Conservation (phyloP, 2,113 vertebrate species). For the Anarhynchus alexandrinus region DNA sequence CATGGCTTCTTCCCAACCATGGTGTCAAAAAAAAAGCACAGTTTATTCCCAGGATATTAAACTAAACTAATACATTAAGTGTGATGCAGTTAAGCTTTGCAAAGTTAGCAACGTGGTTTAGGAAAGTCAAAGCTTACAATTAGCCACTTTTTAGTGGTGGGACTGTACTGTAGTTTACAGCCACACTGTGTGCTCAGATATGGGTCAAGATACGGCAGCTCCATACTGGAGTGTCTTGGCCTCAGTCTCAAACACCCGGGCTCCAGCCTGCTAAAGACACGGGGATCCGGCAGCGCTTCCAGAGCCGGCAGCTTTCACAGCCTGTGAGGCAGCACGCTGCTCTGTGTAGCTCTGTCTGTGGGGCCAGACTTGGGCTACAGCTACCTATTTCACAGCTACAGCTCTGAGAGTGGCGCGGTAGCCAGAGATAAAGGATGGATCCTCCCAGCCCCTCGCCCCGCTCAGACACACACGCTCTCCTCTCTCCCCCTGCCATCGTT, state of each 20-base stretch:
- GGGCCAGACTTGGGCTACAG: not conserved
- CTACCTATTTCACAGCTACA: not conserved
- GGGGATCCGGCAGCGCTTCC: rapidly evolving
- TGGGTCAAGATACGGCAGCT: rapidly evolving
- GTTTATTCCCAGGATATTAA: not conserved
- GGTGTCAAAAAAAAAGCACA: not conserved
- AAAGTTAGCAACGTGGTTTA: not conserved
- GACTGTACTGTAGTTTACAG: no score
- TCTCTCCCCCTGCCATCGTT: not conserved
- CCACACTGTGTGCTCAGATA: not conserved
- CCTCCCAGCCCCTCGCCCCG: rapidly evolving
- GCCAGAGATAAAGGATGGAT: not conserved
- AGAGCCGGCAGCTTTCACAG: not conserved
- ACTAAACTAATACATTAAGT: not conserved
- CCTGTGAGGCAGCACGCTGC: rapidly evolving
- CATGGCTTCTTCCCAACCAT: not conserved
- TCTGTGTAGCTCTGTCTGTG: rapidly evolving
- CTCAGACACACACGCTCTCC: not conserved
- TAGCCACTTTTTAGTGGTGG: no score
- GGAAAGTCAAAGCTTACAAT: not conserved
- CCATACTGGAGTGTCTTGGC: rapidly evolving
- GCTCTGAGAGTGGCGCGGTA: not conserved
- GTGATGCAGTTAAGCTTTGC: not conserved
- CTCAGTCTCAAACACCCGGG: rapidly evolving
- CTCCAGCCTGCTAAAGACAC: no score